phyloP scores from a whole-genome alignment of 2,113 vertebrate genomes.

The Eulemur macaco region DNA sequence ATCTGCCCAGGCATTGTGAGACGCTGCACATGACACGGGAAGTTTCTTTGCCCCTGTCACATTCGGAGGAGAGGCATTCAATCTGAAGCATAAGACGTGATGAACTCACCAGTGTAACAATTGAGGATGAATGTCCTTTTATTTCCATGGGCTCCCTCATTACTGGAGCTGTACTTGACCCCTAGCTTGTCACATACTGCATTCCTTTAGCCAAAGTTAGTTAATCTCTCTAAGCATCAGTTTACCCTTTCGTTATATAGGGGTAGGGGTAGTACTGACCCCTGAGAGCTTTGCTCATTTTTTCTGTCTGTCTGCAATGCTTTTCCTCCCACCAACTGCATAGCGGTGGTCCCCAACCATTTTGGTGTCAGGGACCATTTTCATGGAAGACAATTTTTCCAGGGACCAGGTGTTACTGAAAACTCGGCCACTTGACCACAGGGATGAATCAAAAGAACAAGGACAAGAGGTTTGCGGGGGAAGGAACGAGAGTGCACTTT shows the following conservation, averaged over 20 bases:
- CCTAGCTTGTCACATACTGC: background rate
- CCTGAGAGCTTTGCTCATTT: background rate
- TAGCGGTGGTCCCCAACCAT: too few relatives aligned
- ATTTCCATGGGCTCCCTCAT: background rate
- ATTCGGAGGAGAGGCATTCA: background rate
- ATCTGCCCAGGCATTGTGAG: constrained; percentile 25
- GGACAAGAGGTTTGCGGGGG: too few relatives aligned
- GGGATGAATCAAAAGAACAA: too few relatives aligned
- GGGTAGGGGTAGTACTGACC: background rate
- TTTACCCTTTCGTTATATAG: background rate
- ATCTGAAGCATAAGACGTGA: background rate
- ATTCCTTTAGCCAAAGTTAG: background rate
- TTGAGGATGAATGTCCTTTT: background rate
- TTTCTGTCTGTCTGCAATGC: background rate
- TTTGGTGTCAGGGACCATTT: too few relatives aligned
- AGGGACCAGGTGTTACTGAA: too few relatives aligned
- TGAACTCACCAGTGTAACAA: background rate
- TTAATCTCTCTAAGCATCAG: background rate
- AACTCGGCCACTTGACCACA: too few relatives aligned
- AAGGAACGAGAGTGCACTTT: too few relatives aligned
- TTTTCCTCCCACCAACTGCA: background rate
- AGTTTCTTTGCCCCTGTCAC: background rate
- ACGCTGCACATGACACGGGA: background rate
- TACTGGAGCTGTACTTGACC: background rate
- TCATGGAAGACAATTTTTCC: too few relatives aligned